Base-by-base conservation (phyloP, 1,140 invertebrate species). In the Holcopasites calliopsidis region DNA sequence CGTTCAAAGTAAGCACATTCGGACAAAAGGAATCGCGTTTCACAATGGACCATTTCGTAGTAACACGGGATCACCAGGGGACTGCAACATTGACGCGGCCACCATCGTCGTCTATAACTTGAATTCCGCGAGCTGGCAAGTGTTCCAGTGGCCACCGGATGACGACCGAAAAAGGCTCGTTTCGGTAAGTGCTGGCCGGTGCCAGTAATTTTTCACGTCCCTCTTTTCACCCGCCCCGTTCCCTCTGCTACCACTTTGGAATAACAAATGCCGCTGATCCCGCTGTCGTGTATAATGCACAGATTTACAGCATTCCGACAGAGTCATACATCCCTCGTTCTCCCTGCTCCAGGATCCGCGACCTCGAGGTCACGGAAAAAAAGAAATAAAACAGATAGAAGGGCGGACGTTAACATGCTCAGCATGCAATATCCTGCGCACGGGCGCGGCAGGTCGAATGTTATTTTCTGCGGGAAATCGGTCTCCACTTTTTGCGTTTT, bases 381-480 rank as follows among this genome's bases (percentile, higher is more conserved):
- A 64, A 52, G 49, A 28, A 40, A 42, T 61, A 55, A 78, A 35
- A 78, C 76, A 82, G 79, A 84, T 78, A 84, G 74, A 80, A 79
- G 82, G 78, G 65, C 78, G 83, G 82, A 87, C 82, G 83, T 87
- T 87, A 86, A 88, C 82, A 88, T 86, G 82, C 82, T 55, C 61
- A 40, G 73, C 85, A 65, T 74, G 80, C 78, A 82, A 82, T 82
- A 88, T 85, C 82, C 84, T 81, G 74, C 73, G n/a, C n/a, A n/a
- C n/a, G n/a, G n/a, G n/a, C n/a, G 78, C 58, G 68, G 73, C 77
- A 49, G 76, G 72, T 70, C 74, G 62, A 72, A 57, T 83, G 85
- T 85, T 82, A 84, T 84, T 85, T 80, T 80, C 80, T 78, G 60
- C 75, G 55, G 69, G 73, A 82, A 83, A 82, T 77, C 77, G 71